Conservation (phyloP, 2,888 invertebrate species). For the Galerucella nymphaeae region DNA sequence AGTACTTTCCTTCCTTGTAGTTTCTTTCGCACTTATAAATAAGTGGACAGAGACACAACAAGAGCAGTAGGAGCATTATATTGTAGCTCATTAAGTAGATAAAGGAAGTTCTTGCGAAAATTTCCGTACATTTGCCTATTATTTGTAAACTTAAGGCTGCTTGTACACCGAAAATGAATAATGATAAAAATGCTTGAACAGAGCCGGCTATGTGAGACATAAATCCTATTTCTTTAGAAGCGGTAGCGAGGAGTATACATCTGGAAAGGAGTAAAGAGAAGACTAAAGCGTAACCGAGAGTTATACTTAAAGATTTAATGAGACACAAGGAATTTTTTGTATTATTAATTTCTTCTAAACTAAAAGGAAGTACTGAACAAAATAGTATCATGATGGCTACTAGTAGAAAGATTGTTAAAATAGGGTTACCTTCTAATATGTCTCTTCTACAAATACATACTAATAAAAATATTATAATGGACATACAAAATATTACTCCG, state of each 20-base stretch:
- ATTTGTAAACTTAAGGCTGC: slow-evolving; percentile 68
- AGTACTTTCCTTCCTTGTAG: slow-evolving; percentile 74
- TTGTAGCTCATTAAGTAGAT: slow-evolving; percentile 72
- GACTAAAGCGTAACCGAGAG: slow-evolving; percentile 71
- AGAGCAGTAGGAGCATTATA: slow-evolving; percentile 69
- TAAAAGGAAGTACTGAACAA: slow-evolving; percentile 67
- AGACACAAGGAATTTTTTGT: slow-evolving; percentile 63
- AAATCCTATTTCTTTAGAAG: slow-evolving; percentile 74
- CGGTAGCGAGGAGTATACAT: slow-evolving; percentile 74
- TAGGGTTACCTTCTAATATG: slow-evolving; percentile 76
- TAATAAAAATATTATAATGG: slow-evolving; percentile 74
- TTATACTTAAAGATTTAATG: slow-evolving; percentile 69
- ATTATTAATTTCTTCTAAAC: slow-evolving; percentile 60
- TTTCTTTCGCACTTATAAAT: slow-evolving; percentile 74
- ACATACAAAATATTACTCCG: slow-evolving; percentile 73
- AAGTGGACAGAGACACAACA: slow-evolving; percentile 71
- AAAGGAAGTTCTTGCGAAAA: slow-evolving; percentile 65
- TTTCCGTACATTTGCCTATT: slow-evolving; percentile 65
- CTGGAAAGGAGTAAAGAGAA: slow-evolving; percentile 75
- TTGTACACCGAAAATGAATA: slow-evolving; percentile 74
- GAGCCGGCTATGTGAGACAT: slow-evolving; percentile 78
- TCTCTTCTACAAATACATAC: slow-evolving; percentile 73
- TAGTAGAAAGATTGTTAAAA: slow-evolving; percentile 66
- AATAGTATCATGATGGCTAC: slow-evolving; percentile 67
- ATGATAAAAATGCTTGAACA: slow-evolving; percentile 72